Evolutionary conservation across 2,113 vertebrate genomes (phyloP).

Genomic region (Percopsis transmontana): DNA sequence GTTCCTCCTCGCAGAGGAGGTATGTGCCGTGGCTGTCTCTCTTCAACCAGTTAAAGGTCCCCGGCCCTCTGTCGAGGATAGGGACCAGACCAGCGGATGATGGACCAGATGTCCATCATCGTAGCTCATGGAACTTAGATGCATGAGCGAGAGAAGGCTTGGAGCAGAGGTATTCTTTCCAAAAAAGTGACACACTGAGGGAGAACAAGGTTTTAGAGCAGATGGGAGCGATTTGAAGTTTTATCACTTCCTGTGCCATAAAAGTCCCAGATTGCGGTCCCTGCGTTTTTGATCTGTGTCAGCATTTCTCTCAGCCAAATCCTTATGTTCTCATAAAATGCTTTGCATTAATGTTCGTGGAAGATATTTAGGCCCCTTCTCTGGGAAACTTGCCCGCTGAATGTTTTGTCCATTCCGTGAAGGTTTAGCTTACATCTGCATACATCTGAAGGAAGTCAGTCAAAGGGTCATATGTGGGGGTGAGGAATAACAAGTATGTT

Average conservation of each 20-base stretch:
- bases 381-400: slow-evolving; percentile 13
- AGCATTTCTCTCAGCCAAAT: slow-evolving; percentile 57
- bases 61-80: slow-evolving; percentile 4
- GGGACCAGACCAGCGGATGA: too few species aligned
- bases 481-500: slow-evolving; percentile 3
- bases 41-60: slow-evolving; percentile 17
- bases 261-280: slow-evolving; percentile 65
- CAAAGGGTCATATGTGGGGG: not conserved
- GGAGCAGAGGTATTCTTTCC: slow-evolving; percentile 8
- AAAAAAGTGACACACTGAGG: slow-evolving; percentile 28
- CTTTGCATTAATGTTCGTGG: slow-evolving; percentile 43
- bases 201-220: slow-evolving; percentile 64
- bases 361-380: slow-evolving; percentile 23
- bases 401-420: not conserved
- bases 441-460: slow-evolving; percentile 15
- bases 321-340: slow-evolving; percentile 50
- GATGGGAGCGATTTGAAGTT: slow-evolving; percentile 76
- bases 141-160: not conserved
- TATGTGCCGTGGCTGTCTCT: not conserved
- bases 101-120: too few species aligned
- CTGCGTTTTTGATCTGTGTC: slow-evolving; percentile 62
- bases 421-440: not conserved
- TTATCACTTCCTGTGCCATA: slow-evolving; percentile 77
- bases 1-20: not conserved
- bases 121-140: too few species aligned